Evolutionary conservation across 2,888 invertebrate species (phyloP), one percentile per base, ranked within the genome.

Genomic region (Torymus auratus): DNA sequence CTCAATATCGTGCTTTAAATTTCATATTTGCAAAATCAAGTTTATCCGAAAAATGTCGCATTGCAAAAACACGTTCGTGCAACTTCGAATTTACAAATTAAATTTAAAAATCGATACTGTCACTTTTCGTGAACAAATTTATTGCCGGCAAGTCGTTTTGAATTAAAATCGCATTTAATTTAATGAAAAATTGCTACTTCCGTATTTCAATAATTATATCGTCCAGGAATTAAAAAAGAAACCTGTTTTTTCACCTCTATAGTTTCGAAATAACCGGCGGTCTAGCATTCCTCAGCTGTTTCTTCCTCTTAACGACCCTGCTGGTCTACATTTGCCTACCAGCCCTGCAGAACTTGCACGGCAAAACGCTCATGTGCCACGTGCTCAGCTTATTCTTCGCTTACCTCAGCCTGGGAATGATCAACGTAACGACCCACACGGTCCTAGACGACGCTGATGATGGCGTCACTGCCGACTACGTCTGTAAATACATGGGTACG

Each of bases 291-390:
- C 92, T 94, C 81, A 95, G 95, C n/a, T 93, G 94, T 83, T 91
- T 93, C 12, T 95, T 95, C 86, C 91, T 95, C 83, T 89, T 93
- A 4, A 86, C 94, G 28, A 96, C 96, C 0, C 89, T 95, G 80
- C 68, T 94, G 82, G 95, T 95, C 50, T 95, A 96, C 90, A 89
- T 92, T 64, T 92, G 92, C 4, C 91, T 96, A 76, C 94, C 95
- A 0, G 93, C 93, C 83, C 91, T 95, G 76, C 93, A 94, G 78
- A 96, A 96, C 91, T 91, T 96, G 17, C 95, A 96, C 82, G 96
- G 96, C 0, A 93, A 94, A 86, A 95, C 94, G 14, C 91, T 96
- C 65, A 95, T 95, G 90, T 94, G 95, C 85, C 94, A 96, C 85
- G 94, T 95, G 55, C 91, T 92, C 83, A 94, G 94, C 88, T 92